These are phyloP conservation scores for Sitodiplosis mosellana DNA, from an alignment of 1,140 invertebrate species.

Conservation along the genomic window DNA sequence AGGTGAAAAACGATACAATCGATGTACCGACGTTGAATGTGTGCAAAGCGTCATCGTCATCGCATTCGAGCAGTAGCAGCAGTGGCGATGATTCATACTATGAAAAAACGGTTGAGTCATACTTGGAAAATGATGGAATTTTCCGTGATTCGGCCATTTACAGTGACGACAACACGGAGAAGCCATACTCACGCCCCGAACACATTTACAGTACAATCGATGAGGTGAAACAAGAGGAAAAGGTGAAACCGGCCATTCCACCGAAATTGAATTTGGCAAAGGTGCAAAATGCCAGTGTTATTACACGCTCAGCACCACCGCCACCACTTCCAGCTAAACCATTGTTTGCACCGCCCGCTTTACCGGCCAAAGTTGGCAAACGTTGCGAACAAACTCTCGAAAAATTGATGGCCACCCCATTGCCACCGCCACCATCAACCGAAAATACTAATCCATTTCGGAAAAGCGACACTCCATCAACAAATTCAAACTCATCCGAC, in stretches of 20 bases:
- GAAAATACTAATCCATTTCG: too few relatives aligned
- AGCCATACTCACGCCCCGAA: slow-evolving; percentile 8
- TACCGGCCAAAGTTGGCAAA: too few relatives aligned
- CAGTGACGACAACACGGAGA: slow-evolving; percentile 45
- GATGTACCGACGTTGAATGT: too few relatives aligned
- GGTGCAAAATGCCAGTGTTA: background rate
- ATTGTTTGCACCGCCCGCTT: background rate
- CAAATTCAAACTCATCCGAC: too few relatives aligned
- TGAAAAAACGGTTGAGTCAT: slow-evolving; percentile 21
- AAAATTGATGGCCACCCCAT: too few relatives aligned
- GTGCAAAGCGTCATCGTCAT: background rate
- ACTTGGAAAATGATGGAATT: slow-evolving; percentile 36
- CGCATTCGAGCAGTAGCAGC: too few relatives aligned
- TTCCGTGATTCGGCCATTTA: slow-evolving; percentile 72
- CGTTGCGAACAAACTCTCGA: too few relatives aligned
- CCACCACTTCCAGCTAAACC: slow-evolving; percentile 9
- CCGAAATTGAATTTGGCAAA: slow-evolving; percentile 3
- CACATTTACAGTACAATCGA: slow-evolving; percentile 4
- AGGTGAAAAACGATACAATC: background rate
- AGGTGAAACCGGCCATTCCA: slow-evolving; percentile 11
- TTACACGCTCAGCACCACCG: slow-evolving; percentile 8
- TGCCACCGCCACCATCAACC: too few relatives aligned
- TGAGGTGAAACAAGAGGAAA: slow-evolving; percentile 9
- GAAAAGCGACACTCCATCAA: too few relatives aligned
- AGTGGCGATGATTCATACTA: slow-evolving; percentile 14